Evolutionary conservation across 2,113 vertebrate genomes (phyloP), one percentile per base, ranked within the genome.

Genomic region (Cyrtonyx montezumae): DNA sequence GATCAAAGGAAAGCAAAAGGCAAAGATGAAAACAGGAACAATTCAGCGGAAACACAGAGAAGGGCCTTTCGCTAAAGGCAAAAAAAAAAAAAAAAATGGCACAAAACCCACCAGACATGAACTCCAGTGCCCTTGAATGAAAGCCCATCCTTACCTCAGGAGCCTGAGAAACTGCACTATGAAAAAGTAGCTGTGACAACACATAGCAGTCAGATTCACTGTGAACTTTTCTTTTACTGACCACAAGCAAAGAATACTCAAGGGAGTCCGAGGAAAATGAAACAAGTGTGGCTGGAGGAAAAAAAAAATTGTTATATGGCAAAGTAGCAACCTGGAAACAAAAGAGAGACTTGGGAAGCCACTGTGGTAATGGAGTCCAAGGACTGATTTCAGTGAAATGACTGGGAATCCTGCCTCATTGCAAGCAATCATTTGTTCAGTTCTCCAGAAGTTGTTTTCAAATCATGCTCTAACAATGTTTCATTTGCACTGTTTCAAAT

Each of bases 381-480:
- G 79, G 3, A 85, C 59, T 34, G 79, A 62, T 36, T 68, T 42
- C 40, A 63, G 59, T 55, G 75, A 81, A 88, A 63, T 75, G 58
- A 23, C 68, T 81, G 82, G 69, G 83, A 93, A 84, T 40, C 8
- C 22, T 37, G 36, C 21, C 76, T 90, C 51, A 58, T 71, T 85
- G 71, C 13, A 59, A 88, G 80, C 32, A 56, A 67, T 3, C 0
- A 56, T 53, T 63, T 5, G 68, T 63, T 94, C 0, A 0, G 40
- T 49, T 59, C 80, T 95, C 73, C 91, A 89, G 90, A 87, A 93
- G 46, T 51, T 51, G 36, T 53, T 58, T 67, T 89, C 56, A 85
- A 67, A 93, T 83, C 48, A 37, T 75, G 61, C 58, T 84, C 51
- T 36, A 93, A 85, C 49, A 76, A 49, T 34, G 43, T 93, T 66